Evolutionary conservation across 2,113 vertebrate species (phyloP).

Genomic region (Haliaeetus leucogaster): DNA sequence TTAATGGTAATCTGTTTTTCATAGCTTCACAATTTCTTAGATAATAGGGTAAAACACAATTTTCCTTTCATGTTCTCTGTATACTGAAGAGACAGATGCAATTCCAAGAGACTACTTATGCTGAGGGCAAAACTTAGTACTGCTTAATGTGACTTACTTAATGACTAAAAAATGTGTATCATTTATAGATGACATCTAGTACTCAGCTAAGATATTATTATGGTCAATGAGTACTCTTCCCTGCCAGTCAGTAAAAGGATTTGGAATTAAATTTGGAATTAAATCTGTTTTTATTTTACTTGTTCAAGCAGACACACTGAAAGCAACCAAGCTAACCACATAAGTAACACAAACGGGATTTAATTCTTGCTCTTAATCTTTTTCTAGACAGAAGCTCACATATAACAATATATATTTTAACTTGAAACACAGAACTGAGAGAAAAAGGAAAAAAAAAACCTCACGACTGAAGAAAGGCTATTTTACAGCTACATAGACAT

Average conservation of each 20-base stretch:
- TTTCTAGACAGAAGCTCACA: background rate
- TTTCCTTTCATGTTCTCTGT: conserved; percentile 34
- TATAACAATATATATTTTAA: background rate
- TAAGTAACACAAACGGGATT: background rate
- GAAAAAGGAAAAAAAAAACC: background rate
- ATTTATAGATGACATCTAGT: conserved; percentile 21
- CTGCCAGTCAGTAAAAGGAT: conserved; percentile 4
- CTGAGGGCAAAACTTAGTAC: conserved; percentile 43
- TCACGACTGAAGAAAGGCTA: background rate
- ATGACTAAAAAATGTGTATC: conserved; percentile 41
- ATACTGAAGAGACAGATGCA: conserved; percentile 51
- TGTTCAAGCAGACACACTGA: background rate
- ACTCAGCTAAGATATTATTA: conserved; percentile 16
- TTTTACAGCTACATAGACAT: background rate
- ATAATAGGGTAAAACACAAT: conserved; percentile 56
- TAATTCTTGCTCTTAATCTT: background rate
- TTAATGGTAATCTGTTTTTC: conserved; percentile 61
- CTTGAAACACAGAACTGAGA: background rate
- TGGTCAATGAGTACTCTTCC: conserved; percentile 32
- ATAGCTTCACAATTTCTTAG: conserved; percentile 34
- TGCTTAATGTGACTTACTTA: conserved; percentile 53
- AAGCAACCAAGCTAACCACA: background rate
- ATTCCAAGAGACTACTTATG: conserved; percentile 14
- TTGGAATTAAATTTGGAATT: conserved; percentile 25
- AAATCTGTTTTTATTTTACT: conserved; percentile 28